Conservation (phyloP, 1,140 invertebrate genomes). For the Myzus persicae region DNA sequence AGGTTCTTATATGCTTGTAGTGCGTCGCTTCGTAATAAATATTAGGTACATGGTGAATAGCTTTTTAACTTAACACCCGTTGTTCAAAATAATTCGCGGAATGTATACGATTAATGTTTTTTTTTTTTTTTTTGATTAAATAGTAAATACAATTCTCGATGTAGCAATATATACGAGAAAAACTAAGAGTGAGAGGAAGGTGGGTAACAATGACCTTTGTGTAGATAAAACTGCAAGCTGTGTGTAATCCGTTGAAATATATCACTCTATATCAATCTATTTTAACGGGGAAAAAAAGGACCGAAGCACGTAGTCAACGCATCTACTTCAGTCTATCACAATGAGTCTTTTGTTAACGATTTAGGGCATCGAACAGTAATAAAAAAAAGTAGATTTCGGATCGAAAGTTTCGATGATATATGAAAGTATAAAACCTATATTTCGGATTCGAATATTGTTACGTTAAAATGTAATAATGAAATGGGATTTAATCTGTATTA, state of each 20-base stretch:
- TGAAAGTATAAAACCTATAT: not conserved
- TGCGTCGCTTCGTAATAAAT: not conserved
- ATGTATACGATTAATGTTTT: slow-evolving; percentile 16
- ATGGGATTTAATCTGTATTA: not conserved
- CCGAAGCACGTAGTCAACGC: not conserved
- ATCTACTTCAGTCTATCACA: not conserved
- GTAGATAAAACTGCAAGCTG: slow-evolving; percentile 27
- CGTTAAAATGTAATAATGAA: not conserved
- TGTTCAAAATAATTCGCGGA: not conserved
- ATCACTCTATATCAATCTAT: not conserved
- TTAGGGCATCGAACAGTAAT: not conserved
- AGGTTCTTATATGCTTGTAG: not conserved
- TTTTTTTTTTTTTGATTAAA: not conserved
- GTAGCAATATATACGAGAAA: not conserved
- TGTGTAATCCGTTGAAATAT: not conserved
- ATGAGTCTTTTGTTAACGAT: slow-evolving; percentile 2
- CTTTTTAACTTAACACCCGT: not conserved
- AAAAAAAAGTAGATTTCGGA: not conserved
- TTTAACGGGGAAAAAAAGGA: not conserved
- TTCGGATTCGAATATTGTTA: not conserved
- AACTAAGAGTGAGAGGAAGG: not conserved
- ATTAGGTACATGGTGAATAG: not conserved
- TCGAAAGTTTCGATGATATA: not conserved
- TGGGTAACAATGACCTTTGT: not conserved
- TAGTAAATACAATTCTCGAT: not conserved